Percentiles rank a stretch among this genome's conserved stretches.
phyloP scores from a whole-genome alignment of 2,888 invertebrate species.

The Clostera curtula region DNA sequence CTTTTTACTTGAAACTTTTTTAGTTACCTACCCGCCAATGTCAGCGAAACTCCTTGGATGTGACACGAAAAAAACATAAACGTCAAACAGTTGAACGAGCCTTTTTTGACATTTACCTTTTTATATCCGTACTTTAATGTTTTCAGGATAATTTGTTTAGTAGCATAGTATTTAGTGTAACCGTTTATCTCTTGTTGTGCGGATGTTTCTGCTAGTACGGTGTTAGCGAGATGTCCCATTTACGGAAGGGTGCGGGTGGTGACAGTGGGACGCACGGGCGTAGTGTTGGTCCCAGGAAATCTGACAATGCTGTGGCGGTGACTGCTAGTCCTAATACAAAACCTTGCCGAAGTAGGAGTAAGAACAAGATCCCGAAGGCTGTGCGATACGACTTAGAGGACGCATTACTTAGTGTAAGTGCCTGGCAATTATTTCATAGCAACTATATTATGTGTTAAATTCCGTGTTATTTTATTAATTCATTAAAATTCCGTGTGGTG shows the following conservation, averaged over 20 bases:
- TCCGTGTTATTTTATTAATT: too few relatives aligned
- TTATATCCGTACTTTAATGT: slow-evolving; percentile 33
- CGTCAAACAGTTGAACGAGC: slow-evolving; percentile 33
- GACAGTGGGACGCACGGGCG: slow-evolving; percentile 12
- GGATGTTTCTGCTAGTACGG: slow-evolving; percentile 7
- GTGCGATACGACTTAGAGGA: slow-evolving; percentile 58
- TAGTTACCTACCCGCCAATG: too few relatives aligned
- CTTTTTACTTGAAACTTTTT: too few relatives aligned
- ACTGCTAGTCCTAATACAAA: slow-evolving; percentile 16
- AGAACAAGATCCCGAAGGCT: slow-evolving; percentile 45
- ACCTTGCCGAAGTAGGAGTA: slow-evolving; percentile 30
- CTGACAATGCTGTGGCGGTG: slow-evolving; percentile 19
- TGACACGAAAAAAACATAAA: background rate
- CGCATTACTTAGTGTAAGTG: slow-evolving; percentile 58
- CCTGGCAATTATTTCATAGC: slow-evolving; percentile 6
- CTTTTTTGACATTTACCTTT: slow-evolving; percentile 32
- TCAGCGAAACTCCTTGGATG: background rate
- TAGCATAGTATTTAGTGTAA: slow-evolving; percentile 11
- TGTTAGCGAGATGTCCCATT: slow-evolving; percentile 38
- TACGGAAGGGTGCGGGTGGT: slow-evolving; percentile 20
- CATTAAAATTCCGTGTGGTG: too few relatives aligned
- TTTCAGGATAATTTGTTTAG: slow-evolving; percentile 24
- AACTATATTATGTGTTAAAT: too few relatives aligned
- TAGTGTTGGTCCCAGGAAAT: slow-evolving; percentile 17
- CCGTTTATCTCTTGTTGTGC: slow-evolving; percentile 17